Evolutionary conservation across 2,797 vertebrate species (phyloP), one percentile per base, ranked within the genome.

Genomic region (Gymnothorax javanicus): DNA sequence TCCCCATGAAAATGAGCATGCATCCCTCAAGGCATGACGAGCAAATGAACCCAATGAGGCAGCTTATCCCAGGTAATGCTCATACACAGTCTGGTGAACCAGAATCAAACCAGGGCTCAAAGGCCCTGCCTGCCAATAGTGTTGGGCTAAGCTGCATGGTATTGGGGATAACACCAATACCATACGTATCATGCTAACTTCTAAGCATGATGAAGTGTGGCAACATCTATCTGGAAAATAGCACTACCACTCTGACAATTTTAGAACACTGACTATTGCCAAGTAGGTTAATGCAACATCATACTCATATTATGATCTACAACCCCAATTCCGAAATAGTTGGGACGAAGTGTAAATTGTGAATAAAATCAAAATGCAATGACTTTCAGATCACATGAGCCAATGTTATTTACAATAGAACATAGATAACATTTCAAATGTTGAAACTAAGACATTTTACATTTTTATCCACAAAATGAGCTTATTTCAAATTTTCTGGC

Each of bases 1-100:
- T 91, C 77, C 90, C 92, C 88, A 56, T 52, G 56, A 91, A 85
- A 91, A 93, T 87, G 85, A 92, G 87, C 92, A 94, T 94, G 93
- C 93, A 92, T 89, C 50, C 91, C 89, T 91, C 89, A 89, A 89
- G 90, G 90, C 92, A 91, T 89, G 89, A 92, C 92, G 92, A 89
- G 92, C 52, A 85, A 58, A 89, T 89, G 87, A 93, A 91, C 90
- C 91, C 91, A 88, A 88, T 92, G 89, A 93, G 90, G 87, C 88
- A 87, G 86, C 77, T 59, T 86, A 88, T 83, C 90, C 91, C 88
- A 86, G 91, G 23, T 90, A 93, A 93, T 88, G 92, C 92, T 91
- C 93, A 92, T 93, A 91, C 92, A 93, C 94, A 95, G 93, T 91
- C 90, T 73, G 85, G 87, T 71, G 85, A 85, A 84, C 56, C 57